phyloP scores from a whole-genome alignment of 2,797 vertebrate species.

The Pampus argenteus region DNA sequence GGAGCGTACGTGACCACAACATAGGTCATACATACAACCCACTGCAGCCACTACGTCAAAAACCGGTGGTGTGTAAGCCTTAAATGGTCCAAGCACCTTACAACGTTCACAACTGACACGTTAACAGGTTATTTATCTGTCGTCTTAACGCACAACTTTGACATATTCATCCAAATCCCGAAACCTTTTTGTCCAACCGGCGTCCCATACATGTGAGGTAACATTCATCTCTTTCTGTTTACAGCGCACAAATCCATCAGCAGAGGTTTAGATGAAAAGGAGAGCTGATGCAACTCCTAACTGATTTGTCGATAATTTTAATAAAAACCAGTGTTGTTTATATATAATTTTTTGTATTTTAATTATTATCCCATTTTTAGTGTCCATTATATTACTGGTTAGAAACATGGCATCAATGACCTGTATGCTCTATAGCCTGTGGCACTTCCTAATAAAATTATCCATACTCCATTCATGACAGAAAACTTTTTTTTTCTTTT shows the following conservation, averaged over 20 bases:
- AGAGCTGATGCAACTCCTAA: conserved; percentile 25
- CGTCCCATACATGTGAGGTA: too few species aligned
- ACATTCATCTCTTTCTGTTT: conserved; percentile 56
- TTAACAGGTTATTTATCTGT: too few species aligned
- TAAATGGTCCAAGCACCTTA: too few species aligned
- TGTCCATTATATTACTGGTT: conserved; percentile 41
- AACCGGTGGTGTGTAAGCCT: too few species aligned
- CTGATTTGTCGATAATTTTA: conserved; percentile 48
- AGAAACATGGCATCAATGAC: conserved; percentile 49
- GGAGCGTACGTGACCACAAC: too few species aligned
- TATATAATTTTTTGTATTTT: conserved; percentile 36
- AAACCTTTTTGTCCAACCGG: too few species aligned
- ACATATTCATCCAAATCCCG: too few species aligned
- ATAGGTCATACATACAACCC: too few species aligned
- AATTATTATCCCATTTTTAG: conserved; percentile 43
- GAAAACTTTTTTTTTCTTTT: conserved; percentile 53
- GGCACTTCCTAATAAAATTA: conserved; percentile 42
- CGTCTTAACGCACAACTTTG: too few species aligned
- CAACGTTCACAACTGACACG: too few species aligned
- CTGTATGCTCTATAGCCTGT: conserved; percentile 17
- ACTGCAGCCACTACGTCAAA: too few species aligned
- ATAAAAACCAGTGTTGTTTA: conserved; percentile 37
- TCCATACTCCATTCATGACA: conserved; percentile 56
- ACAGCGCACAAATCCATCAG: conserved; percentile 18
- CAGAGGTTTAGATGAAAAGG: neutral